Base-by-base conservation (phyloP, 2,888 invertebrate genomes). In the Sinhomidia bicolor region DNA sequence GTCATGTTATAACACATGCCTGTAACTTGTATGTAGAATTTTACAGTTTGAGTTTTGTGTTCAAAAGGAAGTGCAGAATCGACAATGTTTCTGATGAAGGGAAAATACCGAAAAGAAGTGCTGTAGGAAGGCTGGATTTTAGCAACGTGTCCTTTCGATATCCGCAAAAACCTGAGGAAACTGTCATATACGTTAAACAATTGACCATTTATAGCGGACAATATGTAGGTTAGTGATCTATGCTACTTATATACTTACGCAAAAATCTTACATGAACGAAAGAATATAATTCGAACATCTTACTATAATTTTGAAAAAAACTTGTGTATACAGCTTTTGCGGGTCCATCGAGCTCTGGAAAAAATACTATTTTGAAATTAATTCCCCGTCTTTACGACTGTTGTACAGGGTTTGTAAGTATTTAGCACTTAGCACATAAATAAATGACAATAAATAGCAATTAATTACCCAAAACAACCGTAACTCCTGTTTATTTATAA, bases 171-270 rank as follows among this genome's bases (percentile, higher is more conserved):
- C 85, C 89, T 0, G 57, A 79, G 1, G n/a, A 23, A 1, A 57
- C 41, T 23, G 89, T 81, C 5, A 36, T 91, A 10, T 41, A 68
- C 10, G 76, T 87, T 12, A 12, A 60, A n/a, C 51, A 62, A 17
- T 41, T 91, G 60, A 80, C 79, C 1, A 88, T 90, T 65, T 89
- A 84, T 44, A 89, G 89, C 36, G 90, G 90, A 1, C 91, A 91
- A 85, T 79, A 85, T 65, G 80, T 90, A 44, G 80, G 82, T 76
- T 47, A 14, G 26, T 83, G n/a, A 60, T 44, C n/a, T n/a, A 60
- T 68, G 2, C 29, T 65, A 17, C 44, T 14, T 47, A 47, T 36
- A 36, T 9, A 36, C 36, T 36, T 32, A n/a, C n/a, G 14, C 12
- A 32, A 14, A 26, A 5, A 32, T 32, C n/a, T n/a, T n/a, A n/a